phyloP scores from a whole-genome alignment of 2,888 invertebrate species.

The Chironomus riparius region DNA sequence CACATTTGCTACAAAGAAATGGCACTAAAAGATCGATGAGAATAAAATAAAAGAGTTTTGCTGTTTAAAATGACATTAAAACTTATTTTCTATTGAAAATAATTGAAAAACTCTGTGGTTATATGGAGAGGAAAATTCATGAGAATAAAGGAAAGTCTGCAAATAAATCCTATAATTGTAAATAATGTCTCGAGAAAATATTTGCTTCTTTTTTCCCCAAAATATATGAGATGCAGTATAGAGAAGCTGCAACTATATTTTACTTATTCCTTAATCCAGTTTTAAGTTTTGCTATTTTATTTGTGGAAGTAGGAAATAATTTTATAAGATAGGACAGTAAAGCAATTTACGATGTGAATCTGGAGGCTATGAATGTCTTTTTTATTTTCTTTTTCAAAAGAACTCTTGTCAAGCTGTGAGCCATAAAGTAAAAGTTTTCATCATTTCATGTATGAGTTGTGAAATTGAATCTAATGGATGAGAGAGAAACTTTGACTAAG shows the following conservation, averaged over 20 bases:
- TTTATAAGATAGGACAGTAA: neutral
- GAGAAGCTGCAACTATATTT: constrained; percentile 9
- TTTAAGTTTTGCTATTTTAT: neutral
- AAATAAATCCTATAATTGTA: constrained; percentile 20
- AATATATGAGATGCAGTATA: constrained; percentile 13
- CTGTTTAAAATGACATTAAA: constrained; percentile 4
- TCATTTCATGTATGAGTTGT: no score
- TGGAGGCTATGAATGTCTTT: neutral
- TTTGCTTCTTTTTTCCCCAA: neutral
- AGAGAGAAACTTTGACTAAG: no score
- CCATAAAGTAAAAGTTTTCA: neutral
- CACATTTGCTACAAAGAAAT: neutral
- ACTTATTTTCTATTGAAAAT: constrained; percentile 11
- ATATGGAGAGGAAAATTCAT: neutral
- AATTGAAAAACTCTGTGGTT: constrained; percentile 15
- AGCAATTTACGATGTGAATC: neutral
- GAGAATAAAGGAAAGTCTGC: neutral
- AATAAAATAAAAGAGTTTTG: neutral
- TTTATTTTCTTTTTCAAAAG: neutral
- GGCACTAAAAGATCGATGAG: neutral
- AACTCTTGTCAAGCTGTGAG: neutral
- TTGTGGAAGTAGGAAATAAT: constrained; percentile 2
- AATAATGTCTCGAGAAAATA: constrained; percentile 6
- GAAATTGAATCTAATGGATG: no score
- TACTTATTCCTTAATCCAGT: constrained; percentile 2